Percentiles rank a stretch among this genome's conserved stretches.
These are phyloP conservation scores for Plebejus anna DNA, from an alignment of 2,888 invertebrate species.

Conservation along the genomic window DNA sequence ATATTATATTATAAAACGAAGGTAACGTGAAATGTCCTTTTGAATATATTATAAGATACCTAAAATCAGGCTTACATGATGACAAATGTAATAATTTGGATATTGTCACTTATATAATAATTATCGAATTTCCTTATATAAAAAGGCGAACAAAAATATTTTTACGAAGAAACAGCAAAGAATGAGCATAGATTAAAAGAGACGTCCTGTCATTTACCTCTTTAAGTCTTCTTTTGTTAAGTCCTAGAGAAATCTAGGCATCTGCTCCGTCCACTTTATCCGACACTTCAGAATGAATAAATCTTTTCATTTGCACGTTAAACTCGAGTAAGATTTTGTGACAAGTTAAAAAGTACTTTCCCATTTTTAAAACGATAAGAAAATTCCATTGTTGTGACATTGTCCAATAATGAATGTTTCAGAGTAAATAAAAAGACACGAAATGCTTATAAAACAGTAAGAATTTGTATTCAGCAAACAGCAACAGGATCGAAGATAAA, in stretches of 20 bases:
- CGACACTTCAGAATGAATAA: conserved; percentile 24
- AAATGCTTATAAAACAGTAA: not conserved
- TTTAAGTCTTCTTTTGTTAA: conserved; percentile 31
- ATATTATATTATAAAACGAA: not conserved
- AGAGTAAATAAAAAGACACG: not conserved
- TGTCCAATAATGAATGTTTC: not conserved
- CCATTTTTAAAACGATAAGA: not conserved
- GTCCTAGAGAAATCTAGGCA: conserved; percentile 27
- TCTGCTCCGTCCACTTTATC: conserved; percentile 25
- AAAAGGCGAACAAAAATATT: not conserved
- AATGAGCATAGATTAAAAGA: not conserved
- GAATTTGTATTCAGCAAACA: not conserved
- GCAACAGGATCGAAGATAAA: not conserved
- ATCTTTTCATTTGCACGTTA: conserved; percentile 16
- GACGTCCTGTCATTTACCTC: conserved; percentile 28
- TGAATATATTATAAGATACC: not conserved
- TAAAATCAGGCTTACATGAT: not conserved
- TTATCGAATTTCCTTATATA: not conserved
- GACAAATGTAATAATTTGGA: no score
- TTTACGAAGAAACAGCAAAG: not conserved
- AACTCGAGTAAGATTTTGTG: conserved; percentile 15
- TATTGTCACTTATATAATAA: no score
- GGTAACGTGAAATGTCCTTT: not conserved
- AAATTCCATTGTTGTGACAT: not conserved
- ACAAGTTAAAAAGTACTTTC: conserved; percentile 13